Evolutionary conservation across 2,113 vertebrate genomes (phyloP).

Genomic region (Furnarius figulus): DNA sequence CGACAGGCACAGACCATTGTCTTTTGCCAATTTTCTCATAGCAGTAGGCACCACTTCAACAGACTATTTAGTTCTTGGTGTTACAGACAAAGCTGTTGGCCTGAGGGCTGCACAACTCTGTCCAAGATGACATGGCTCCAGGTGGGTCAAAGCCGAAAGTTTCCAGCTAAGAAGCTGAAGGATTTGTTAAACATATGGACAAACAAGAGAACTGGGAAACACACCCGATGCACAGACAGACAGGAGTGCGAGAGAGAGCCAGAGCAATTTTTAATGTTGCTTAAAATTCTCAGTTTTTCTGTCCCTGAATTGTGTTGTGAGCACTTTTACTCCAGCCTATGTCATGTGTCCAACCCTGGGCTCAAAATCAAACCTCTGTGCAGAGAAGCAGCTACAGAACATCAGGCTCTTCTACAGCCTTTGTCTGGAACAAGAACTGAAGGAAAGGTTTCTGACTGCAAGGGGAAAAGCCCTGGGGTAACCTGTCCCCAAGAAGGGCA

Average conservation of each 20-base stretch:
- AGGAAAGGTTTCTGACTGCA: neutral
- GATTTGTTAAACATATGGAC: neutral
- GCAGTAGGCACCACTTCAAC: constrained; percentile 45
- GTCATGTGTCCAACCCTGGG: neutral
- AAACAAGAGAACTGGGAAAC: neutral
- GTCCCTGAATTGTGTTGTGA: neutral
- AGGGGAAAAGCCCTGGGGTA: neutral
- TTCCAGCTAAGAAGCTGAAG: constrained; percentile 41
- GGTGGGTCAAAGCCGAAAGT: constrained; percentile 58
- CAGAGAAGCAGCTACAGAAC: neutral
- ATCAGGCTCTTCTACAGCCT: neutral
- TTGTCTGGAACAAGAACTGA: neutral
- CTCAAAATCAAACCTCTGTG: neutral
- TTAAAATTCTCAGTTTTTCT: neutral
- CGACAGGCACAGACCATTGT: neutral
- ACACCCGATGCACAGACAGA: neutral
- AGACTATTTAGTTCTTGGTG: neutral
- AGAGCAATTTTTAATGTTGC: neutral
- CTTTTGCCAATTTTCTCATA: constrained; percentile 14
- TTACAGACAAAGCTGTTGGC: constrained; percentile 22
- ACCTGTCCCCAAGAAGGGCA: neutral
- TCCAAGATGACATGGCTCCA: constrained; percentile 63
- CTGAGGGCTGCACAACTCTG: neutral
- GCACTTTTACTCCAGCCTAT: neutral
- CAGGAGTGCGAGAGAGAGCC: neutral